These are phyloP conservation scores for Mechanitis mazaeus DNA, from an alignment of 2,888 invertebrate genomes.

Conservation along the genomic window DNA sequence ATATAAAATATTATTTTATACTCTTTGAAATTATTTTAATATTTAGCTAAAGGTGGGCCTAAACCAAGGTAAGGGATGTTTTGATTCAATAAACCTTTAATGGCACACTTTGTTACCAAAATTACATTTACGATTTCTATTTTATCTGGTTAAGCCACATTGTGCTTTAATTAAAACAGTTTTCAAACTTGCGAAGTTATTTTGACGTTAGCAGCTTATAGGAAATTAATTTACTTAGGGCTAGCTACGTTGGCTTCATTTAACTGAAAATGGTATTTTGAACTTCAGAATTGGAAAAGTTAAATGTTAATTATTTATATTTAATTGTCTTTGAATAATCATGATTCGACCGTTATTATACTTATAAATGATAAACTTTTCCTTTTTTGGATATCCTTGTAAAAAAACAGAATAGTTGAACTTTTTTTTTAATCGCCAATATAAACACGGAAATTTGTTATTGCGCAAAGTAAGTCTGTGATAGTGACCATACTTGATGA, in stretches of 20 bases:
- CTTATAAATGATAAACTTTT: no score
- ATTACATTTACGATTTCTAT: conserved; percentile 19
- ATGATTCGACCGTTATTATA: background rate
- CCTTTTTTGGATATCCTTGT: no score
- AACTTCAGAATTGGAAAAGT: conserved; percentile 23
- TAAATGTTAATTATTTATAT: conserved; percentile 24
- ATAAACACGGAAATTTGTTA: no score
- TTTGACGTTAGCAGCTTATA: conserved; percentile 34
- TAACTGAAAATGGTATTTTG: conserved; percentile 30
- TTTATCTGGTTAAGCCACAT: conserved; percentile 15
- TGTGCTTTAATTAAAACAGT: conserved; percentile 31
- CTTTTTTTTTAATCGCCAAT: no score
- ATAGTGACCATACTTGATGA: no score
- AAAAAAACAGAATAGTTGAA: no score
- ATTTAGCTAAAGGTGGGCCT: no score
- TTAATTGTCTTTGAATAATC: conserved; percentile 6
- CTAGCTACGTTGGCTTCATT: conserved; percentile 26
- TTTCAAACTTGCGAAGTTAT: conserved; percentile 29
- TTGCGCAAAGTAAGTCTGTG: no score
- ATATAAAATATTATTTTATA: no score
- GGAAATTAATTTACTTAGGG: conserved; percentile 35
- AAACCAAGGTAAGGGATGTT: conserved; percentile 7
- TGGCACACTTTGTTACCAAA: conserved; percentile 19
- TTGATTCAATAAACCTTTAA: conserved; percentile 7
- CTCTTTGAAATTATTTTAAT: no score